These are phyloP conservation scores for Oreortyx pictus DNA, from an alignment of 2,797 vertebrate species.

Conservation along the genomic window DNA sequence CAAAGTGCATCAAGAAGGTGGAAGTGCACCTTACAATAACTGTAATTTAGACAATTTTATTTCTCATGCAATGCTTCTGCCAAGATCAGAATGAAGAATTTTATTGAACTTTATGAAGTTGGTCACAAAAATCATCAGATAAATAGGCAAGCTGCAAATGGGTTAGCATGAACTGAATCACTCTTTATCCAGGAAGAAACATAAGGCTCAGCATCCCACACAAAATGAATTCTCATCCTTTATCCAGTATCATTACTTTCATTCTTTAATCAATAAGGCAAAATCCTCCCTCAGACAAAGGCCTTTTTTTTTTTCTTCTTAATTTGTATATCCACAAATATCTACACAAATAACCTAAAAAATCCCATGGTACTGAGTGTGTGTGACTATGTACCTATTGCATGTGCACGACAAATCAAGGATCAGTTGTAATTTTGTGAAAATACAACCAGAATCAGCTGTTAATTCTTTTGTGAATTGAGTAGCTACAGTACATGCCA, in stretches of 20 bases:
- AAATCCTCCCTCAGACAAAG: neutral
- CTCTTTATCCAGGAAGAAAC: neutral
- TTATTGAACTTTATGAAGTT: neutral
- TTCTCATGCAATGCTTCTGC: neutral
- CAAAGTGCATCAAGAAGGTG: neutral
- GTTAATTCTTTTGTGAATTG: neutral
- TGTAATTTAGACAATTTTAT: neutral
- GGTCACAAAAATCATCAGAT: neutral
- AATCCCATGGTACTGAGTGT: accelerated
- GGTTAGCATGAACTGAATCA: neutral
- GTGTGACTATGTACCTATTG: neutral
- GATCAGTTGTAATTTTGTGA: neutral
- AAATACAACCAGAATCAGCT: neutral
- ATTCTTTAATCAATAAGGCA: neutral
- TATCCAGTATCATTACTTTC: neutral
- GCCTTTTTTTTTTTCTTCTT: accelerated
- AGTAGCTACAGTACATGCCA: neutral
- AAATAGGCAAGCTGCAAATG: neutral
- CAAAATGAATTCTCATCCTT: neutral
- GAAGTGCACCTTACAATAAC: neutral
- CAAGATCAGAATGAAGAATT: neutral
- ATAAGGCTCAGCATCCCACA: neutral
- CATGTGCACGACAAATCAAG: neutral
- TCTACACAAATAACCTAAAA: neutral
- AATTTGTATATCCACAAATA: neutral